Evolutionary conservation across 30 jellyfish, hydroid and myxozoan genomes (phyloP).

Genomic region (Phacellophora camtschatica): DNA sequence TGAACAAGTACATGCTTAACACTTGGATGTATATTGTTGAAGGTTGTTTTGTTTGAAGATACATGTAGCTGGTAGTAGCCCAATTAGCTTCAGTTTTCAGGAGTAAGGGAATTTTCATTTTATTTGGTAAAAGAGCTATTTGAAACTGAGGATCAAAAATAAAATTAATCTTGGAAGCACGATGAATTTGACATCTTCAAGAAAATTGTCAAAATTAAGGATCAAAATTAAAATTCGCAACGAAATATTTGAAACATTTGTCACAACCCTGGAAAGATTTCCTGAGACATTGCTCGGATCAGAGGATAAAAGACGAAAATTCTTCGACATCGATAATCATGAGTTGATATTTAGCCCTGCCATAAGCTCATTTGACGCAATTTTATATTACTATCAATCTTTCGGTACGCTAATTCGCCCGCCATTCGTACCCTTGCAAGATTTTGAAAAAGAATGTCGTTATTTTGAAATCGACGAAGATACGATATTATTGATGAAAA

Average conservation of each 20-base stretch:
- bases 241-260: conserved; percentile 64
- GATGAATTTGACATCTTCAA: too few species aligned
- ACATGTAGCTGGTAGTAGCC: too few species aligned
- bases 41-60: too few species aligned
- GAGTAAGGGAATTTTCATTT: too few species aligned
- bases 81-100: too few species aligned
- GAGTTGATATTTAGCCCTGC: conserved; percentile 36
- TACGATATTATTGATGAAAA: conserved; percentile 56
- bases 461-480: conserved; percentile 69
- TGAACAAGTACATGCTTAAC: too few species aligned
- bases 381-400: conserved; percentile 84
- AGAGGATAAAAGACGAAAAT: conserved; percentile 9
- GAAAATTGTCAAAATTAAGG: too few species aligned
- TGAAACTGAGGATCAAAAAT: too few species aligned
- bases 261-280: conserved; percentile 71
- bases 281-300: conserved; percentile 89
- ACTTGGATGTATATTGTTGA: too few species aligned
- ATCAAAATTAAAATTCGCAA: conserved; percentile 68
- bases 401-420: conserved; percentile 82
- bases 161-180: too few species aligned
- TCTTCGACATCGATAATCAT: conserved; percentile 4
- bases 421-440: conserved; percentile 64
- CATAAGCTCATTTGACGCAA: conserved; percentile 77
- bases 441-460: conserved; percentile 74
- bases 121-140: too few species aligned